Evolutionary conservation across 2,113 vertebrate species (phyloP).

Genomic region (Melanostigma gelatinosum): DNA sequence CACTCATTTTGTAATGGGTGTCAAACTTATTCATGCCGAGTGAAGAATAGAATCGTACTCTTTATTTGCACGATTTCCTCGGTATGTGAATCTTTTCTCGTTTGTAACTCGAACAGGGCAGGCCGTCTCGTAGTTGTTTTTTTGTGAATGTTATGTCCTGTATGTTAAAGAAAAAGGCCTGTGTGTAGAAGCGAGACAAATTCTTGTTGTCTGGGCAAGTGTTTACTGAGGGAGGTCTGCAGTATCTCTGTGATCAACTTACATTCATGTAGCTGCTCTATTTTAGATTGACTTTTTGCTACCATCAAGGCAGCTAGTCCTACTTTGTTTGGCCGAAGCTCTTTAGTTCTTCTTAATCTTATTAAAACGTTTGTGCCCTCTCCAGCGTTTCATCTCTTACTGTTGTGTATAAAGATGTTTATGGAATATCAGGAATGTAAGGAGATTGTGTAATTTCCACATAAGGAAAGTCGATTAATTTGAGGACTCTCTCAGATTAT

Average conservation of each 20-base stretch:
- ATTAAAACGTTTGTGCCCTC: slow-evolving; percentile 76
- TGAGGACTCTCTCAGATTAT: background rate
- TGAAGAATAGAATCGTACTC: slow-evolving; percentile 38
- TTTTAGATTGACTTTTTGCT: slow-evolving; percentile 56
- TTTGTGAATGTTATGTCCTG: slow-evolving; percentile 45
- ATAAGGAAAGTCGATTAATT: background rate
- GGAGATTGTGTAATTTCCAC: background rate
- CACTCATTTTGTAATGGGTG: slow-evolving; percentile 63
- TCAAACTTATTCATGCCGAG: slow-evolving; percentile 51
- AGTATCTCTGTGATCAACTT: slow-evolving; percentile 46
- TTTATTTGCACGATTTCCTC: slow-evolving; percentile 72
- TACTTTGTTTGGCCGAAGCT: slow-evolving; percentile 64
- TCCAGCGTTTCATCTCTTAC: slow-evolving; percentile 3
- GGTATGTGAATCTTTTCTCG: slow-evolving; percentile 54
- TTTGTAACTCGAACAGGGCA: slow-evolving; percentile 58
- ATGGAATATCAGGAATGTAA: background rate
- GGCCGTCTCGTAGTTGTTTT: slow-evolving; percentile 45
- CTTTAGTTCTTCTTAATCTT: slow-evolving; percentile 69
- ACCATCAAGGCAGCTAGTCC: slow-evolving; percentile 59
- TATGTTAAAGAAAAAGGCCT: slow-evolving; percentile 36
- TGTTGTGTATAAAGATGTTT: background rate
- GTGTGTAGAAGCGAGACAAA: slow-evolving; percentile 44
- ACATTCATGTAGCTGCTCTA: slow-evolving; percentile 56
- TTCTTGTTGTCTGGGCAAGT: slow-evolving; percentile 54
- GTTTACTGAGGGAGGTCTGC: slow-evolving; percentile 56